Percentiles rank a stretch among this genome's conserved stretches.
Conservation (phyloP, 2,797 vertebrate species). For the Poeciliopsis turneri region DNA sequence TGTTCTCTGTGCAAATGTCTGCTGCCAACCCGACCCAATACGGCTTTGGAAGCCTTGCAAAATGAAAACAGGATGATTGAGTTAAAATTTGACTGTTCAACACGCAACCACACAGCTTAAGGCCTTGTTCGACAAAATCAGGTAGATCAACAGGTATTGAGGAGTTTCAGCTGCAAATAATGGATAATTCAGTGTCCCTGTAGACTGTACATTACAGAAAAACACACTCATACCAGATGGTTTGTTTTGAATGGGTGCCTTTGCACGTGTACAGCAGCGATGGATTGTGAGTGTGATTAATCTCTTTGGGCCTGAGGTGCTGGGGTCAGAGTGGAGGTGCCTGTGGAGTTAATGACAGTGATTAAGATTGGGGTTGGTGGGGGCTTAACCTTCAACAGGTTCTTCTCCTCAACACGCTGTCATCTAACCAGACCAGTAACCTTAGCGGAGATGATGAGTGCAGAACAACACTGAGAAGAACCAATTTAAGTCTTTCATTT, state of each 20-base stretch:
- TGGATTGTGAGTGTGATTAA: slow-evolving; percentile 48
- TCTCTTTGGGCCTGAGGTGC: slow-evolving; percentile 55
- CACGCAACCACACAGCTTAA: background rate
- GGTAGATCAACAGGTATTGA: background rate
- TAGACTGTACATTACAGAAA: slow-evolving; percentile 9
- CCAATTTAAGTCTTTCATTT: slow-evolving; percentile 10
- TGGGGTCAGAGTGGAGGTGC: slow-evolving; percentile 52
- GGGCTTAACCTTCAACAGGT: slow-evolving; percentile 61
- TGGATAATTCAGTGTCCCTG: background rate
- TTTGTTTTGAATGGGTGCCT: background rate
- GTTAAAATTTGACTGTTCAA: background rate
- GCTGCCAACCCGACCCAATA: background rate
- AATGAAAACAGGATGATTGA: background rate
- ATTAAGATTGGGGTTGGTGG: slow-evolving; percentile 57
- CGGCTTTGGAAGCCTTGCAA: background rate
- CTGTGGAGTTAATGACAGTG: slow-evolving; percentile 65
- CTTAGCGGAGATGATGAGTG: slow-evolving; percentile 46
- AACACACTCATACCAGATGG: background rate
- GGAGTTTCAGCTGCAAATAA: background rate
- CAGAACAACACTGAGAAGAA: slow-evolving; percentile 13
- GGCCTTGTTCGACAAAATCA: background rate
- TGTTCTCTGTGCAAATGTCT: background rate
- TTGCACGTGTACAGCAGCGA: background rate
- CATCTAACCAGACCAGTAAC: slow-evolving; percentile 47
- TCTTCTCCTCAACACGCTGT: slow-evolving; percentile 32